These are phyloP conservation scores for Catajapyx aquilonaris DNA, from an alignment of 1,140 invertebrate species.

Conservation along the genomic window DNA sequence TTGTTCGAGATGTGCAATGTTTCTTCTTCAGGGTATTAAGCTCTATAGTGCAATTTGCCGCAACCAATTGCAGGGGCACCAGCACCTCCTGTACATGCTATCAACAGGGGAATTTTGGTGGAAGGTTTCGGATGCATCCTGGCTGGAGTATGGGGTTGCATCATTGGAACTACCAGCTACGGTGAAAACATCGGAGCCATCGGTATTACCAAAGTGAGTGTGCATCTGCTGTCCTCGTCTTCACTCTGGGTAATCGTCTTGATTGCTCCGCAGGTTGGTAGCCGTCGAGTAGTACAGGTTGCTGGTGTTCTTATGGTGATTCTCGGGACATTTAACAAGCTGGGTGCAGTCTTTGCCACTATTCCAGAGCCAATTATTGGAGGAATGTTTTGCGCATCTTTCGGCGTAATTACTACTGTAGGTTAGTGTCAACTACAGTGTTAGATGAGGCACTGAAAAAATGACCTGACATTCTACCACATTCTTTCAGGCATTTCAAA, in stretches of 20 bases:
- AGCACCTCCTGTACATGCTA: constrained; percentile 24
- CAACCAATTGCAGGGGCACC: constrained; percentile 16
- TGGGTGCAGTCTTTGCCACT: constrained; percentile 22
- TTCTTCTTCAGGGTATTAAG: not conserved
- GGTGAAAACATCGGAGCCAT: constrained; percentile 27
- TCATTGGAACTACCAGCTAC: constrained; percentile 24
- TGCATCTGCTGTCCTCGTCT: too few species aligned
- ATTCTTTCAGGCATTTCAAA: constrained; percentile 4
- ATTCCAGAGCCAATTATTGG: constrained; percentile 28
- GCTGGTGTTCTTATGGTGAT: constrained; percentile 19
- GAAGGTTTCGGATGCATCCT: constrained; percentile 27
- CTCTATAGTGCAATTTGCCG: not conserved
- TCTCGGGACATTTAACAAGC: constrained; percentile 20
- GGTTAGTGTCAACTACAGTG: constrained; percentile 7
- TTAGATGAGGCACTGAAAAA: not conserved
- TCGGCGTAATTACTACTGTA: constrained; percentile 21
- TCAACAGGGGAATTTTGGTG: constrained; percentile 24
- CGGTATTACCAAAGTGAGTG: constrained; percentile 25
- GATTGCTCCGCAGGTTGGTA: constrained; percentile 27
- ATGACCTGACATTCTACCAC: not conserved
- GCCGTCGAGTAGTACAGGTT: constrained; percentile 21
- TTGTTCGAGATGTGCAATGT: not conserved
- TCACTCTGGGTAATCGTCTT: too few species aligned
- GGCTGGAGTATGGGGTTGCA: constrained; percentile 23
- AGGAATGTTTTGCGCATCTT: constrained; percentile 22